Percentiles rank a stretch among this genome's conserved stretches.
phyloP scores from a whole-genome alignment of 2,797 vertebrate species.

The Melanogrammus aeglefinus region DNA sequence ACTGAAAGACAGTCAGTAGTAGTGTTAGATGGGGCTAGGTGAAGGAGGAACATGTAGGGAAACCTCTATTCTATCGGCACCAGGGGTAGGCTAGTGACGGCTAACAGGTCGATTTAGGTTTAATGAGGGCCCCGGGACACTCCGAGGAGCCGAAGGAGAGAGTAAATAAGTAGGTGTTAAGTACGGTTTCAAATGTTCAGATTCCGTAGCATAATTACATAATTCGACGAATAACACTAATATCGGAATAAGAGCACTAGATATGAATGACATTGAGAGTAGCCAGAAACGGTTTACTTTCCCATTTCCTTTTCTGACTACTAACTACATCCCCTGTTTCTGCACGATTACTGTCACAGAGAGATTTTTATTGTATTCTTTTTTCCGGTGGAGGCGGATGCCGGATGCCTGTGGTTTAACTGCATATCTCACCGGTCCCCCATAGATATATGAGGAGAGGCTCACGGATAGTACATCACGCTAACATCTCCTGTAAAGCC shows the following conservation, averaged over 20 bases:
- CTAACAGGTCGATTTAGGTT: too few species aligned
- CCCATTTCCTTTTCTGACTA: not conserved
- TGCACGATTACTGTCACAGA: not conserved
- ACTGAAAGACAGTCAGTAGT: too few species aligned
- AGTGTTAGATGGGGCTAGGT: too few species aligned
- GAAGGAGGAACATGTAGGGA: too few species aligned
- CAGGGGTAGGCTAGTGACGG: too few species aligned
- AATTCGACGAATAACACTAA: not conserved
- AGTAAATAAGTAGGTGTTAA: too few species aligned
- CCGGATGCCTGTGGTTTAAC: not conserved
- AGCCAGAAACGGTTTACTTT: not conserved
- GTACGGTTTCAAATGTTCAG: too few species aligned
- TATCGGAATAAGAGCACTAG: not conserved
- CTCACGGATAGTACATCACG: slow-evolving; percentile 10
- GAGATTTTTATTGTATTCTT: not conserved
- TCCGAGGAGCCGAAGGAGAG: too few species aligned
- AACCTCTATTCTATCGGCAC: too few species aligned
- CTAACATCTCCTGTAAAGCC: slow-evolving; percentile 30
- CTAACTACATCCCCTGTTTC: not conserved
- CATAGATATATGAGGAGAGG: slow-evolving; percentile 15
- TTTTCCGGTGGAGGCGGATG: not conserved
- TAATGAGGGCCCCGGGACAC: too few species aligned
- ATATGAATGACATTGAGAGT: not conserved
- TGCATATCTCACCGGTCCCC: slow-evolving; percentile 11
- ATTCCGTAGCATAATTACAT: not conserved